Percentiles rank a stretch among this genome's conserved stretches.
These are phyloP conservation scores for Endomychus coccineus DNA, from an alignment of 2,888 invertebrate species.

Conservation along the genomic window DNA sequence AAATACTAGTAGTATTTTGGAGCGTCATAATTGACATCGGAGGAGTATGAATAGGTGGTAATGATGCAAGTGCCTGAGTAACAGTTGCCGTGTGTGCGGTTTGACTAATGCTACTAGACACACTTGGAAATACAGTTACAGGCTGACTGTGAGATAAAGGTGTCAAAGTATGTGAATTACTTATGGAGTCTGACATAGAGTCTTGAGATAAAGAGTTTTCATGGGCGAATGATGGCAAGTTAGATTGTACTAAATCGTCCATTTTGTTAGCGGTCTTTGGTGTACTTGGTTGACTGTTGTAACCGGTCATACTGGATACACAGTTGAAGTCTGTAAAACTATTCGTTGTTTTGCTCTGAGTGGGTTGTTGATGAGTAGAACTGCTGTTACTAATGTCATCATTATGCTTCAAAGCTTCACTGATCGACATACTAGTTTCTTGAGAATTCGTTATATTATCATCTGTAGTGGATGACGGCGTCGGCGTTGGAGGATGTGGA, in stretches of 20 bases:
- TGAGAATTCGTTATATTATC: constrained; percentile 39
- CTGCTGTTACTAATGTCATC: constrained; percentile 38
- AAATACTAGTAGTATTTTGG: constrained; percentile 7
- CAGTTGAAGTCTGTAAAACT: constrained; percentile 42
- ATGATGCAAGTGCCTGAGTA: constrained; percentile 8
- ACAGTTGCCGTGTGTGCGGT: constrained; percentile 6
- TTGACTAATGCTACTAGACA: constrained; percentile 9
- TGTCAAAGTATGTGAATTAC: constrained; percentile 11
- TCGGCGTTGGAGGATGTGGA: constrained; percentile 40
- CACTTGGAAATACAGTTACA: too few species aligned
- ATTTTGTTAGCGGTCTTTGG: constrained; percentile 31
- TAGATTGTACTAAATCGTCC: constrained; percentile 40
- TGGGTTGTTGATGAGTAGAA: constrained; percentile 42
- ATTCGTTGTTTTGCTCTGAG: constrained; percentile 40
- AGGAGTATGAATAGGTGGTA: constrained; percentile 4
- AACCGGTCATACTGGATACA: constrained; percentile 42
- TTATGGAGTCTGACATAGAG: constrained; percentile 32
- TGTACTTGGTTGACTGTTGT: constrained; percentile 32
- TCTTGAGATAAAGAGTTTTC: constrained; percentile 39
- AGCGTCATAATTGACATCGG: constrained; percentile 12
- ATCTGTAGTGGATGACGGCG: constrained; percentile 43
- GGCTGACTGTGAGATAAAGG: constrained; percentile 9
- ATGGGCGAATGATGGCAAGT: constrained; percentile 25
- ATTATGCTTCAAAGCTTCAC: constrained; percentile 34
- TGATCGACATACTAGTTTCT: constrained; percentile 40